These are phyloP conservation scores for Sphenopsis melanotis DNA, from an alignment of 2,797 vertebrate species.

Conservation along the genomic window DNA sequence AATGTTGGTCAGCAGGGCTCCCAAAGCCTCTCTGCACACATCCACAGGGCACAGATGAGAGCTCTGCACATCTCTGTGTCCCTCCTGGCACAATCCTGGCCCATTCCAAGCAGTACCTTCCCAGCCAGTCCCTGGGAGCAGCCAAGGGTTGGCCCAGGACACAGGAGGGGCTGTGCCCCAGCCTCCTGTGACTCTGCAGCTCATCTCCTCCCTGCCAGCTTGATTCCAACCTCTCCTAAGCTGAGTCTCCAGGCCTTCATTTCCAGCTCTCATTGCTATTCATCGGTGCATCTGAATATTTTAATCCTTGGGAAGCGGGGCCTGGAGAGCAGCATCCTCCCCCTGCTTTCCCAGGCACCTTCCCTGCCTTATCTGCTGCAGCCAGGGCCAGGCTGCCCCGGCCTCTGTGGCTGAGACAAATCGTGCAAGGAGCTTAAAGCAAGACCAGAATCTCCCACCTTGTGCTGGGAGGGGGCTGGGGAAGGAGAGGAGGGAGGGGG, in stretches of 20 bases:
- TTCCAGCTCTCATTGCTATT: slow-evolving; percentile 23
- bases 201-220: background rate
- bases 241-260: background rate
- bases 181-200: background rate
- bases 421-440: slow-evolving; percentile 22
- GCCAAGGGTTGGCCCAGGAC: background rate
- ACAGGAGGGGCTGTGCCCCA: accelerated
- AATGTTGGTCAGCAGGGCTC: background rate
- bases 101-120: background rate
- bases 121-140: background rate
- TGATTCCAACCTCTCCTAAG: background rate
- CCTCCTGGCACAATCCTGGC: background rate
- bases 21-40: background rate
- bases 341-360: background rate
- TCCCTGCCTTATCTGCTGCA: slow-evolving; percentile 32
- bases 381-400: background rate
- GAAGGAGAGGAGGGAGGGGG: background rate
- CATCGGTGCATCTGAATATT: background rate
- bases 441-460: slow-evolving; percentile 16
- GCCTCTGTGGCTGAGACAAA: slow-evolving; percentile 28
- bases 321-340: background rate
- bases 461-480: background rate
- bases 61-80: background rate
- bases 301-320: background rate
- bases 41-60: background rate